A percentile compares a stretch with the other conserved stretches of the same genome.
phyloP scores from a whole-genome alignment of 2,888 invertebrate genomes.

The Antitype chi region DNA sequence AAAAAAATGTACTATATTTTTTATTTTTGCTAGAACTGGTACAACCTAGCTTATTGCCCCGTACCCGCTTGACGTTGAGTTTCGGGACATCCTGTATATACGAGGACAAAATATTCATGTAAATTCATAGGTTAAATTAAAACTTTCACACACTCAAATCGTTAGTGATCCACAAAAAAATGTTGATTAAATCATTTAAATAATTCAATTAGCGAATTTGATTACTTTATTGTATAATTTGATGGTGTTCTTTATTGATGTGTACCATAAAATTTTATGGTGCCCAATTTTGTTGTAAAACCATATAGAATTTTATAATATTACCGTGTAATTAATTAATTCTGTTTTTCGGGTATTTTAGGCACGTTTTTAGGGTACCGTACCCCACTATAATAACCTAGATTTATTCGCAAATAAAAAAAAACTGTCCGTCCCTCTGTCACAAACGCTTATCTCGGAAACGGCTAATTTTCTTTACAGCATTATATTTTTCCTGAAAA shows the following conservation, averaged over 20 bases:
- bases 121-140: slow-evolving; percentile 2
- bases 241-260: slow-evolving; percentile 33
- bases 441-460: not conserved
- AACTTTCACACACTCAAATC: slow-evolving; percentile 37
- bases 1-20: too few relatives aligned
- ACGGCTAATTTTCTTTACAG: not conserved
- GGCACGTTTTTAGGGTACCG: slow-evolving; percentile 10
- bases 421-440: not conserved
- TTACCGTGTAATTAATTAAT: slow-evolving; percentile 48
- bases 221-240: slow-evolving; percentile 52
- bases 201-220: slow-evolving; percentile 45
- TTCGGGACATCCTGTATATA: too few relatives aligned
- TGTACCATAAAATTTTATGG: slow-evolving; percentile 44
- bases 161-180: slow-evolving; percentile 18
- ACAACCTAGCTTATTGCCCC: too few relatives aligned
- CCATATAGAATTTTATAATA: slow-evolving; percentile 45
- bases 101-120: not conserved
- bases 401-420: not conserved
- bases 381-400: not conserved
- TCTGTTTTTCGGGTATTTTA: not conserved
- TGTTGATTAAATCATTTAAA: slow-evolving; percentile 53
- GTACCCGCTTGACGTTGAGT: too few relatives aligned
- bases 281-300: slow-evolving; percentile 53
- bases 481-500: not conserved
- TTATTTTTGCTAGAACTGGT: too few relatives aligned